Percentiles rank a stretch among this genome's conserved stretches.
Conservation (phyloP, 2,888 invertebrate genomes). For the Timema cristinae region DNA sequence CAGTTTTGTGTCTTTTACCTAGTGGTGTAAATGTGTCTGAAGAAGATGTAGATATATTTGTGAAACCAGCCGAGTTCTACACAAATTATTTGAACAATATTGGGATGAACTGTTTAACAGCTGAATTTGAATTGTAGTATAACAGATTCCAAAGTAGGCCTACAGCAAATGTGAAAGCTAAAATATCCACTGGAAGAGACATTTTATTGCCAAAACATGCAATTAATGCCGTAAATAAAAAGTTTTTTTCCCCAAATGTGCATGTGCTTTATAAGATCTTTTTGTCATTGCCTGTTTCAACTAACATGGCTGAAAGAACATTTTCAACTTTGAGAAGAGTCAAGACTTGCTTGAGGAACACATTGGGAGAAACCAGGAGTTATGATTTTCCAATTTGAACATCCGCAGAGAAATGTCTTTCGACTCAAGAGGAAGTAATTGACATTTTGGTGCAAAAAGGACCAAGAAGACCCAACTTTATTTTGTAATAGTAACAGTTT, state of each 20-base stretch:
- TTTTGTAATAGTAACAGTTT: background rate
- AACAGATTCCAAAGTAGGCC: background rate
- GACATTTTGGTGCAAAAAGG: constrained; percentile 5
- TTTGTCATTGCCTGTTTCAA: background rate
- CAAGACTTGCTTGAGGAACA: background rate
- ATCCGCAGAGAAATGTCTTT: background rate
- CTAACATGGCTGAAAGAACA: background rate
- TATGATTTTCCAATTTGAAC: background rate
- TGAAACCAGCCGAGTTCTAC: background rate
- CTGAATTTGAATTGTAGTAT: background rate
- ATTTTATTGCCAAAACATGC: background rate
- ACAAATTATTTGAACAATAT: background rate
- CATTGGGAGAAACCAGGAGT: background rate
- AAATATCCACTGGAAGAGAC: background rate
- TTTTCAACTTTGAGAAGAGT: background rate
- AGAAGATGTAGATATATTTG: background rate
- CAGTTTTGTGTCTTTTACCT: constrained; percentile 7
- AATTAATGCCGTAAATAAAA: background rate
- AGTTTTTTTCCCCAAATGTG: background rate
- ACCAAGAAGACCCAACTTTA: background rate
- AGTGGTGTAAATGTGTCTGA: background rate
- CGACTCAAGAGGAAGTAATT: background rate
- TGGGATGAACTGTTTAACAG: background rate
- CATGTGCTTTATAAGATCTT: background rate
- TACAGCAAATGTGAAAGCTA: background rate